Conservation (phyloP, 2,888 invertebrate species). For the Nymphalis urticae region DNA sequence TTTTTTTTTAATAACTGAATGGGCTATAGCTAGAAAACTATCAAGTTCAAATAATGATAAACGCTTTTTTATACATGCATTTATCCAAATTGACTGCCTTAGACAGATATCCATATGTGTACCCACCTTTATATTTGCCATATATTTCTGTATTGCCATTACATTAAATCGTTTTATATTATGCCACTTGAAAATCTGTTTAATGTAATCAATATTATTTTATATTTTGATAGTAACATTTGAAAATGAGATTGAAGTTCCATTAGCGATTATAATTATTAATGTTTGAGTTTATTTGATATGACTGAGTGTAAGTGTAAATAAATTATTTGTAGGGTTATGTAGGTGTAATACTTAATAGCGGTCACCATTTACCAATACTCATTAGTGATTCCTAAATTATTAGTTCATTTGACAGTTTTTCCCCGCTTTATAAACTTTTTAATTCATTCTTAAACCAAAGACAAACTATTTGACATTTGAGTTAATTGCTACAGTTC, state of each 20-base stretch:
- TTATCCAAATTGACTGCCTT: neutral
- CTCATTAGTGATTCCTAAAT: slow-evolving; percentile 38
- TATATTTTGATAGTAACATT: slow-evolving; percentile 12
- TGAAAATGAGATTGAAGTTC: slow-evolving; percentile 4
- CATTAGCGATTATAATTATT: slow-evolving; percentile 13
- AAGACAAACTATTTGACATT: slow-evolving; percentile 30
- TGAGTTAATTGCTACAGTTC: slow-evolving; percentile 17
- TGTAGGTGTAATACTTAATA: slow-evolving; percentile 55
- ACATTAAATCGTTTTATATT: neutral
- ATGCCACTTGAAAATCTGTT: neutral
- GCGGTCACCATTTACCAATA: slow-evolving; percentile 46
- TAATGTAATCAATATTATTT: neutral
- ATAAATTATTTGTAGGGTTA: slow-evolving; percentile 61
- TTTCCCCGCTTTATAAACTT: slow-evolving; percentile 6
- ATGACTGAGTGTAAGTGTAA: slow-evolving; percentile 66
- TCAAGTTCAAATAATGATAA: neutral
- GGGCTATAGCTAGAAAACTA: neutral
- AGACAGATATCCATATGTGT: neutral
- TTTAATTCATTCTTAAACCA: slow-evolving; percentile 35
- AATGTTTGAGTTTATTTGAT: slow-evolving; percentile 42
- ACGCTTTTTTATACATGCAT: neutral
- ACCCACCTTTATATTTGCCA: slow-evolving; percentile 4
- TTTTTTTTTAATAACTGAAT: neutral
- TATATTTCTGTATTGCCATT: slow-evolving; percentile 3
- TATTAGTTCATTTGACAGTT: neutral